Conservation (phyloP, 1,140 invertebrate species). For the Drosophila serrata region DNA sequence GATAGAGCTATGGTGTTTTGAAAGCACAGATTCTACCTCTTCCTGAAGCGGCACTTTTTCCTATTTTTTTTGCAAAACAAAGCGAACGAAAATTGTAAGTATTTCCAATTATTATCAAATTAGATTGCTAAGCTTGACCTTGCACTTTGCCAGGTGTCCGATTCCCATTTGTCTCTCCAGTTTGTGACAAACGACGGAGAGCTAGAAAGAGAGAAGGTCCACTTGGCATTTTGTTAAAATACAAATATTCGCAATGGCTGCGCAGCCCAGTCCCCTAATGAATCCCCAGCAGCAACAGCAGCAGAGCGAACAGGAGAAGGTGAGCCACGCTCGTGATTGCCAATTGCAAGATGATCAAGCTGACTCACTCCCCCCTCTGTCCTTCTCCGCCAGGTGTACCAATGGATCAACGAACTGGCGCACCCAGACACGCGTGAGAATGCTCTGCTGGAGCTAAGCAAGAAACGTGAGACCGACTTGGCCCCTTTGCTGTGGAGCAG, state of each 20-base stretch:
- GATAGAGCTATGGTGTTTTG: background rate
- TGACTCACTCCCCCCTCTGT: background rate
- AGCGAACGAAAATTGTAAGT: background rate
- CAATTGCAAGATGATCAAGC: background rate
- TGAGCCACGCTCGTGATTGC: conserved; percentile 5
- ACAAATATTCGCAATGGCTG: conserved; percentile 59
- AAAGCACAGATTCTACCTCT: conserved; percentile 4
- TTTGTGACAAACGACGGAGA: background rate
- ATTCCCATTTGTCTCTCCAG: too few species aligned
- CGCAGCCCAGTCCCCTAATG: conserved; percentile 77
- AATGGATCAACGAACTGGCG: conserved; percentile 94
- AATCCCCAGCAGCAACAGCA: conserved; percentile 68
- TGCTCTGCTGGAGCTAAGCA: conserved; percentile 98
- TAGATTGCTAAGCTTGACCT: background rate
- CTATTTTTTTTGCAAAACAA: background rate
- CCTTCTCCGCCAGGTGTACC: conserved; percentile 67
- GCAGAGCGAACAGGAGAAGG: conserved; percentile 79
- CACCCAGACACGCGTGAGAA: conserved; percentile 98
- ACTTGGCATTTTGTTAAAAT: background rate
- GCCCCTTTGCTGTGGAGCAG: conserved; percentile 99
- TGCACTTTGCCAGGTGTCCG: background rate
- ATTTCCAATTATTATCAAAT: background rate
- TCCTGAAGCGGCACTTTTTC: background rate
- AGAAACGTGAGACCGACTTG: conserved; percentile 98
- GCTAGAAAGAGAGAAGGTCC: background rate